Conservation (phyloP, 2,888 invertebrate species). For the Andrena bucephala region DNA sequence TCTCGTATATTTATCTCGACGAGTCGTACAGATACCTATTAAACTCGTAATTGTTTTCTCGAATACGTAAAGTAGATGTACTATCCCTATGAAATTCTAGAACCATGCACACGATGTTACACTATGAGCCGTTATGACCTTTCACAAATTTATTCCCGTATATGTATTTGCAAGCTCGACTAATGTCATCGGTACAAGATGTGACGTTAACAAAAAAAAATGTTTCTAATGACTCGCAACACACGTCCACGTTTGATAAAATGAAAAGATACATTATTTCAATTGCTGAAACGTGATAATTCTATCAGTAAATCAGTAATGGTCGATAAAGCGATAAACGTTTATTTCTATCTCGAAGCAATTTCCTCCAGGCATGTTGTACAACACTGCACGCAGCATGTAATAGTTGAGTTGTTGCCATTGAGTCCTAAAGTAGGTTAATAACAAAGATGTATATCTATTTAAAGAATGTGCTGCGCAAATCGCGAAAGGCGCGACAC, state of each 20-base stretch:
- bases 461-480: conserved; percentile 25
- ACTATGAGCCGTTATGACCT: conserved; percentile 19
- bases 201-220: conserved; percentile 6
- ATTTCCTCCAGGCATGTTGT: background rate
- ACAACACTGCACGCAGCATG: conserved; percentile 29
- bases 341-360: background rate
- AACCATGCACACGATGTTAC: conserved; percentile 35
- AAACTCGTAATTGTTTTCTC: conserved; percentile 59
- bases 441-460: conserved; percentile 23
- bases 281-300: background rate
- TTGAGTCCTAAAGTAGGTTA: conserved; percentile 37
- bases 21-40: conserved; percentile 42
- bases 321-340: background rate
- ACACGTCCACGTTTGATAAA: conserved; percentile 24
- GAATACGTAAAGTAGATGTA: conserved; percentile 42
- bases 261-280: background rate
- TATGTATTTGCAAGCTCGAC: conserved; percentile 27
- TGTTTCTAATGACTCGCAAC: conserved; percentile 25
- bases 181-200: background rate
- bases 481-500: conserved; percentile 14
- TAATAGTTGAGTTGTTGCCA: conserved; percentile 34
- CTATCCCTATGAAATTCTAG: conserved; percentile 41
- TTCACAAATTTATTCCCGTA: conserved; percentile 39
- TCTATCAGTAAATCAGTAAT: background rate
- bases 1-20: conserved; percentile 53